phyloP scores from a whole-genome alignment of 1,140 invertebrate species.

The Magallana gigas region DNA sequence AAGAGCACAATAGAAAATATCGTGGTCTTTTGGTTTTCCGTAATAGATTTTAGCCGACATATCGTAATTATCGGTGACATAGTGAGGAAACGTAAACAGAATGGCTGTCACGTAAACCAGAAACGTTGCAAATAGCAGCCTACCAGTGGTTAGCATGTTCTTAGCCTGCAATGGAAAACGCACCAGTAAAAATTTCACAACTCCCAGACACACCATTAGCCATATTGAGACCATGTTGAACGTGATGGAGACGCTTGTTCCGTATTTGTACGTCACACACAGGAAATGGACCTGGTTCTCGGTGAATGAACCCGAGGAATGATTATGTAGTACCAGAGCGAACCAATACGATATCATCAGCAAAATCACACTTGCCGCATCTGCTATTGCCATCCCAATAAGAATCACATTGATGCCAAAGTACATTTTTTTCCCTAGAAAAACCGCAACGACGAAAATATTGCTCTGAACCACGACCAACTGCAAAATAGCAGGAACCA shows the following conservation, averaged over 20 bases:
- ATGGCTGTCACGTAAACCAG: not conserved
- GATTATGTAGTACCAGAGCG: not conserved
- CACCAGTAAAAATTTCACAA: not conserved
- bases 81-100: not conserved
- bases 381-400: not conserved
- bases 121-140: not conserved
- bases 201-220: not conserved
- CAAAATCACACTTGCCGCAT: not conserved
- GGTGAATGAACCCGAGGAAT: not conserved
- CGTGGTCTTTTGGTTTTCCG: not conserved
- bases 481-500: not conserved
- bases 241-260: not conserved
- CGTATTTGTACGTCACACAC: conserved; percentile 20
- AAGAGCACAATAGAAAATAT: not conserved
- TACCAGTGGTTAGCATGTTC: not conserved
- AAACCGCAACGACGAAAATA: not conserved
- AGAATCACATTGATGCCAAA: not conserved
- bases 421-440: not conserved
- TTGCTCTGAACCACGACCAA: not conserved
- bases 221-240: conserved; percentile 18
- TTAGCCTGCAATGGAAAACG: conserved; percentile 12
- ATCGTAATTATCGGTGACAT: not conserved
- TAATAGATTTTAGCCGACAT: not conserved
- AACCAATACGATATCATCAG: not conserved
- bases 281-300: conserved; percentile 1